phyloP scores from a whole-genome alignment of 2,797 vertebrate genomes.

The Poliocrania exsul region DNA sequence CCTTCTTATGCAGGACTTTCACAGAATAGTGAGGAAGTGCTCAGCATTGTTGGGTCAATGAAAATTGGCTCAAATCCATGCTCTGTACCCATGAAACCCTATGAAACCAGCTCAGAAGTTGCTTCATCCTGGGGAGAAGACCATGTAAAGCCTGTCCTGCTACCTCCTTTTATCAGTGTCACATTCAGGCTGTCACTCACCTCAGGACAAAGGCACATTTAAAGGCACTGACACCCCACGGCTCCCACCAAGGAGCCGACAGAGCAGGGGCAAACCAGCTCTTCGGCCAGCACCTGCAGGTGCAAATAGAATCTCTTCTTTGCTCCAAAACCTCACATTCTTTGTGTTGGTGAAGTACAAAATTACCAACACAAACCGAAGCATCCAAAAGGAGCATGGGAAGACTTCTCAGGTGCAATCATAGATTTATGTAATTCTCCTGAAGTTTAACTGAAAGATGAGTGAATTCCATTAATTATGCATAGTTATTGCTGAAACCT shows the following conservation, averaged over 20 bases:
- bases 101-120: not conserved
- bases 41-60: not conserved
- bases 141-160: not conserved
- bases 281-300: not conserved
- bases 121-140: not conserved
- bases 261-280: not conserved
- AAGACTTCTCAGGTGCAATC: not conserved
- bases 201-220: not conserved
- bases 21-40: not conserved
- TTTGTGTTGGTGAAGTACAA: not conserved
- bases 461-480: not conserved
- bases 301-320: not conserved
- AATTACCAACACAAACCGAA: not conserved
- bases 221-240: fast-evolving
- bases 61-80: not conserved
- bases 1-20: not conserved
- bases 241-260: not conserved
- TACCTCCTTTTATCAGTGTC: not conserved
- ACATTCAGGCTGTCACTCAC: not conserved
- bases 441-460: not conserved
- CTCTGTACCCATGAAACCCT: not conserved
- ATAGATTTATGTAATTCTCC: not conserved
- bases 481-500: not conserved
- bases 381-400: not conserved
- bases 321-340: not conserved